phyloP scores from a whole-genome alignment of 2,113 vertebrate species.

The Apteryx mantelli region DNA sequence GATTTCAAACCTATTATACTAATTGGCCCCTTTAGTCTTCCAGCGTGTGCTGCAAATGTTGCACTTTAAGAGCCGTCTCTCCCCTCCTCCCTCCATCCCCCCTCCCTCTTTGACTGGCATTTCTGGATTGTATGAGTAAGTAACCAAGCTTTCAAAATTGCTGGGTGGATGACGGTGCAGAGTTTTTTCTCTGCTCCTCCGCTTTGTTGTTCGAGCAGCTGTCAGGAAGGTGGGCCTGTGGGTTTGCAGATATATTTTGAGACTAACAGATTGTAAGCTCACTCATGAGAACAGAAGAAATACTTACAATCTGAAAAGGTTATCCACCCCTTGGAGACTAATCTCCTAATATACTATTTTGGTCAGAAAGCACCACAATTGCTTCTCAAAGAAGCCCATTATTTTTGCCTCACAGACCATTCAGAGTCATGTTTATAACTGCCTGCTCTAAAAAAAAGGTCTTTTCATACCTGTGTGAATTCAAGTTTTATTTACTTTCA shows the following conservation, averaged over 20 bases:
- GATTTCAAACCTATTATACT: constrained; percentile 76
- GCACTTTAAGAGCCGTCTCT: constrained; percentile 11
- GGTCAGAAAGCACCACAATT: constrained; percentile 70
- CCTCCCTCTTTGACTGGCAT: constrained; percentile 10
- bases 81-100: neutral
- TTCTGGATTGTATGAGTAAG: constrained; percentile 58
- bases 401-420: constrained; percentile 65
- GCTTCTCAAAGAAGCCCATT: constrained; percentile 67
- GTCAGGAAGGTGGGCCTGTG: constrained; percentile 71
- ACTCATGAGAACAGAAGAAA: constrained; percentile 68
- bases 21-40: constrained; percentile 71
- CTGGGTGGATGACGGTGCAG: neutral
- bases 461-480: constrained; percentile 54
- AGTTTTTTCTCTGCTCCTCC: constrained; percentile 41
- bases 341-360: constrained; percentile 75
- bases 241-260: constrained; percentile 73
- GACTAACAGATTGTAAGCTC: constrained; percentile 65
- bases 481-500: constrained; percentile 64
- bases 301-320: constrained; percentile 71
- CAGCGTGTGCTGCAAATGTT: constrained; percentile 3
- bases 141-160: constrained; percentile 58
- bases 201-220: constrained; percentile 67
- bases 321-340: constrained; percentile 71
- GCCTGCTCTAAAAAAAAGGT: constrained; percentile 56
- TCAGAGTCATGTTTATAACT: constrained; percentile 71